Percentiles rank a stretch among this genome's conserved stretches.
Conservation (phyloP, 1,140 invertebrate species). For the Diploscapter pachys region DNA sequence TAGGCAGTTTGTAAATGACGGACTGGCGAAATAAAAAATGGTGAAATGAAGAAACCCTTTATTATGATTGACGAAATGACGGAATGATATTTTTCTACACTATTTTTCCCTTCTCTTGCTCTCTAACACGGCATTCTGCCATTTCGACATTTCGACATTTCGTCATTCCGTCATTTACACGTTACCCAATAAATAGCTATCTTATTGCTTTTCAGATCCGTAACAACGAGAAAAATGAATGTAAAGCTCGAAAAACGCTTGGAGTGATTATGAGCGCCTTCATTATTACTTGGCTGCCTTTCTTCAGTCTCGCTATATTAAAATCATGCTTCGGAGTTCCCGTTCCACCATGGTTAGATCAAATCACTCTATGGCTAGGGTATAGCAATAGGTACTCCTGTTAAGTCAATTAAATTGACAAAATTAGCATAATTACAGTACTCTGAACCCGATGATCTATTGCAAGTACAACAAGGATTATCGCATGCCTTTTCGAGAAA, state of each 20-base stretch:
- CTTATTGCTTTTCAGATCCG: background rate
- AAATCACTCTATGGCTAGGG: constrained; percentile 62
- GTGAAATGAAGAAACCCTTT: too few relatives aligned
- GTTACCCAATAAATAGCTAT: too few relatives aligned
- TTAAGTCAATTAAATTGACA: background rate
- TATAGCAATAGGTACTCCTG: constrained; percentile 61
- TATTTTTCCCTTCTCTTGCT: too few relatives aligned
- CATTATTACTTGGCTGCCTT: constrained; percentile 88
- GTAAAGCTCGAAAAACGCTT: constrained; percentile 72
- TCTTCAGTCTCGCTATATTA: constrained; percentile 70
- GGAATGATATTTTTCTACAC: too few relatives aligned
- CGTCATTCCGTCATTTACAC: too few relatives aligned
- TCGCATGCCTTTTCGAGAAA: constrained; percentile 64
- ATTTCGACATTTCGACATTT: too few relatives aligned
- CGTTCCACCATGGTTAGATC: constrained; percentile 60
- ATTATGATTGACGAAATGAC: too few relatives aligned
- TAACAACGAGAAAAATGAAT: constrained; percentile 41
- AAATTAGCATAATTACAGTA: constrained; percentile 44
- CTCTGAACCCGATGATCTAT: constrained; percentile 65
- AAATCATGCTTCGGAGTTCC: constrained; percentile 45
- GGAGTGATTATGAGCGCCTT: constrained; percentile 96
- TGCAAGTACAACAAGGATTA: constrained; percentile 65
- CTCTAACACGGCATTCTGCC: too few relatives aligned
- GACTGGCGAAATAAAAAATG: too few relatives aligned
- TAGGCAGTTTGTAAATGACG: too few relatives aligned